A percentile compares a stretch with the other conserved stretches of the same genome.
These are phyloP conservation scores for Styela clava DNA, from an alignment of 23 tunicate species.

Conservation along the genomic window DNA sequence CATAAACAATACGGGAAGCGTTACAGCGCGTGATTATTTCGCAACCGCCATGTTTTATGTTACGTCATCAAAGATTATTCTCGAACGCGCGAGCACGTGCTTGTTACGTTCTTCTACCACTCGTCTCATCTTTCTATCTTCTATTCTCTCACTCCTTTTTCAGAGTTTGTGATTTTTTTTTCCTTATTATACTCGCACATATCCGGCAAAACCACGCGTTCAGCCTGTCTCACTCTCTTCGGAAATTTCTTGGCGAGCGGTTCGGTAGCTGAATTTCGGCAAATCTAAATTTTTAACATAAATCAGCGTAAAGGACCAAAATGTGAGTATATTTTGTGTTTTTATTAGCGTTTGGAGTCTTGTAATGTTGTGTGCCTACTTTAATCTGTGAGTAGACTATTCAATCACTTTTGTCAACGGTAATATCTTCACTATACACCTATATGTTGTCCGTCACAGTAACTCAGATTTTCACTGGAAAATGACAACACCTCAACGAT, in stretches of 20 bases:
- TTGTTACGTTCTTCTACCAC: not conserved
- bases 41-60: not conserved
- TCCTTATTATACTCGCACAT: not conserved
- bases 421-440: no score
- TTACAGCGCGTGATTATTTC: not conserved
- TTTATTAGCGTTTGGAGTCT: not conserved
- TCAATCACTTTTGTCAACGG: not conserved
- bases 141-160: not conserved
- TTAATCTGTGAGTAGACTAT: not conserved
- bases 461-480: no score
- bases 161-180: not conserved
- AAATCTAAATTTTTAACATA: not conserved
- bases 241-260: not conserved
- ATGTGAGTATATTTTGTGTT: not conserved
- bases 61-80: constrained; percentile 22
- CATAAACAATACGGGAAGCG: not conserved
- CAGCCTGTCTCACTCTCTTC: not conserved
- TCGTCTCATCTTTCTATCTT: not conserved
- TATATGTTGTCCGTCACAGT: no score
- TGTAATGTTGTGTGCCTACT: not conserved
- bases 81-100: constrained; percentile 19
- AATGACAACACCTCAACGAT: no score
- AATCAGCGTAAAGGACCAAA: not conserved
- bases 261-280: not conserved
- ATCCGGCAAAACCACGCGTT: not conserved